Conservation (phyloP, 2,113 vertebrate genomes). For the Chionis minor region DNA sequence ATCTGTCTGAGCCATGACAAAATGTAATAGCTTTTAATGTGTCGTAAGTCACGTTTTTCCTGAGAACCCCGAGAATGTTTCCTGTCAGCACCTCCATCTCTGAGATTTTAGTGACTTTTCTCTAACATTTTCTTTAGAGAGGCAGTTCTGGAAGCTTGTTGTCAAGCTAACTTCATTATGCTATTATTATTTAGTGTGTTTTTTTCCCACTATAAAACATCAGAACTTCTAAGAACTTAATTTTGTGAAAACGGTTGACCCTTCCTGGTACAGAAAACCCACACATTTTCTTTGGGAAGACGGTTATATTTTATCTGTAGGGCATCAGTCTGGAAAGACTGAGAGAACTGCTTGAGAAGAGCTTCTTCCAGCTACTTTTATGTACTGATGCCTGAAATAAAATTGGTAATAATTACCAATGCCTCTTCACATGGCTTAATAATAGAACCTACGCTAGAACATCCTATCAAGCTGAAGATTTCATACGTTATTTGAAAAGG, state of each 20-base stretch:
- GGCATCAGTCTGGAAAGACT: not conserved
- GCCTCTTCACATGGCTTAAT: not conserved
- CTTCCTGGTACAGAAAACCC: not conserved
- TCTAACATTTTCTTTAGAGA: not conserved
- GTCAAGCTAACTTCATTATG: not conserved
- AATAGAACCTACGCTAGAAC: not conserved
- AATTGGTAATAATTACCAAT: conserved; percentile 7
- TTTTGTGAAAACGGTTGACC: not conserved
- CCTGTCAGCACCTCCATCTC: not conserved
- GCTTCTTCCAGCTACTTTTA: not conserved
- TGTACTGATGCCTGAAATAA: not conserved
- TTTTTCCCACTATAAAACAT: not conserved
- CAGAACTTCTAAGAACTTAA: not conserved
- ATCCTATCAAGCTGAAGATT: not conserved
- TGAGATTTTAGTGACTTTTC: not conserved
- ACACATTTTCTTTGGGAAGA: not conserved
- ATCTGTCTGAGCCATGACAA: not conserved
- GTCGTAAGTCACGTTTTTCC: not conserved
- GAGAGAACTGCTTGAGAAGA: not conserved
- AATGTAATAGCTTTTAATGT: not conserved
- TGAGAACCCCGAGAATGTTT: not conserved
- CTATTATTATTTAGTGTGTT: not conserved
- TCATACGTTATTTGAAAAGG: not conserved
- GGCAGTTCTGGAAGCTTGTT: not conserved
- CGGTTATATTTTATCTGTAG: not conserved